Base-by-base conservation (phyloP, 1,140 invertebrate species). In the Neodiprion virginianus region DNA sequence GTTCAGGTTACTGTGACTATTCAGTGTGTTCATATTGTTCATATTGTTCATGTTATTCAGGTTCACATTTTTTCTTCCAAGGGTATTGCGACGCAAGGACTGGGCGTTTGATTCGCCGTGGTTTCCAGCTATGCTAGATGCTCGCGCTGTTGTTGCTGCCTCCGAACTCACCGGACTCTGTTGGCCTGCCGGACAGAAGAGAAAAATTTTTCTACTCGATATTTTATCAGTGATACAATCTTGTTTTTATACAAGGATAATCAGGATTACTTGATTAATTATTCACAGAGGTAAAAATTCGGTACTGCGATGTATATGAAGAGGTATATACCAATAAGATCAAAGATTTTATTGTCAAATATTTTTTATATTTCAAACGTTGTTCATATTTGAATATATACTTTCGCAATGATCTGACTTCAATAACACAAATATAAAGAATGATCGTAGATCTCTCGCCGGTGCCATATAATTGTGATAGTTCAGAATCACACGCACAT, bases 111-210 rank as follows among this genome's bases (percentile, higher is more conserved):
- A 82, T 21, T 87, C 87, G 50, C 81, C 83, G 75, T 89, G 88
- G 70, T 90, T 89, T 5, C 90, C 91, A 70, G 80, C 85, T 40
- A 94, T 92, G 81, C 93, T 94, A 1, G 94, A 94, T 7, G 95
- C 93, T 67, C 95, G 90, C 0, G 94, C 94, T 0, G 94, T 95
- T 0, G 94, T 95, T 4, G 94, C 94, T 10, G 93, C 93, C 80
- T 96, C 94, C 0, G 94, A 95, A 80, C 95, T 92, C 1, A 94
- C 93, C 12, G 94, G 94, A 88, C 94, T 95, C 76, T 93, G 90
- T 85, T 95, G 93, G 69, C 93, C 93, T 94, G 77, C 47, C 83
- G 28, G 5, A 40, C 2, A 40, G 28, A 40, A 40, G 81, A 83
- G 28, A 40, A 40, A 40, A 40, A 74, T 70, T 72, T 74, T 75